A percentile compares a stretch with the other conserved stretches of the same genome.
Conservation (phyloP, 1,140 invertebrate genomes). For the Onthophagus taurus region DNA sequence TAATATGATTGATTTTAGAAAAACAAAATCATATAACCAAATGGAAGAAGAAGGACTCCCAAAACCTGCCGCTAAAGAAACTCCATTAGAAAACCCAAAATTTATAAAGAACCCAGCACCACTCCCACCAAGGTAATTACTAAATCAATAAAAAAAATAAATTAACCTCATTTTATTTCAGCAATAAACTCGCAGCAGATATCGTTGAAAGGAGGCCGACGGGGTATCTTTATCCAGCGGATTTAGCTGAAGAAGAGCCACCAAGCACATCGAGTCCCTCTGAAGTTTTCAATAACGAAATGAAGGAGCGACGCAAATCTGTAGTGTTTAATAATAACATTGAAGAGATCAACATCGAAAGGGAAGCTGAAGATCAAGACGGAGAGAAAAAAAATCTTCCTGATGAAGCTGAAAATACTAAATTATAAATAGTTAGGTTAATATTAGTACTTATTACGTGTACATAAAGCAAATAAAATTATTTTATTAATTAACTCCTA, state of each 20-base stretch:
- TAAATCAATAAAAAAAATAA: not conserved
- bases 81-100: not conserved
- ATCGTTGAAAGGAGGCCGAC: constrained; percentile 7
- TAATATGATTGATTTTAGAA: constrained; percentile 4
- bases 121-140: not conserved
- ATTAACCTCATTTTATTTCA: not conserved
- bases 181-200: not conserved
- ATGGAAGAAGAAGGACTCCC: constrained; percentile 11
- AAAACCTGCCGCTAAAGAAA: not conserved
- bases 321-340: constrained; percentile 31
- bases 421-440: constrained; percentile 1
- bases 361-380: constrained; percentile 23
- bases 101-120: not conserved
- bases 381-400: too few relatives aligned
- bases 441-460: constrained; percentile 1
- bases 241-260: constrained; percentile 3
- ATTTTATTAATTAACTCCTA: not conserved
- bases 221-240: constrained; percentile 1
- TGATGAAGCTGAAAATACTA: constrained; percentile 20
- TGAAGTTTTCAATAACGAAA: not conserved
- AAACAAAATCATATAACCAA: not conserved
- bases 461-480: not conserved
- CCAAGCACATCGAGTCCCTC: constrained; percentile 1
- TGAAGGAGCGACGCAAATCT: constrained; percentile 25
- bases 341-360: constrained; percentile 29